These are phyloP conservation scores for Anisognathus igniventris DNA, from an alignment of 2,797 vertebrate genomes.

Conservation along the genomic window DNA sequence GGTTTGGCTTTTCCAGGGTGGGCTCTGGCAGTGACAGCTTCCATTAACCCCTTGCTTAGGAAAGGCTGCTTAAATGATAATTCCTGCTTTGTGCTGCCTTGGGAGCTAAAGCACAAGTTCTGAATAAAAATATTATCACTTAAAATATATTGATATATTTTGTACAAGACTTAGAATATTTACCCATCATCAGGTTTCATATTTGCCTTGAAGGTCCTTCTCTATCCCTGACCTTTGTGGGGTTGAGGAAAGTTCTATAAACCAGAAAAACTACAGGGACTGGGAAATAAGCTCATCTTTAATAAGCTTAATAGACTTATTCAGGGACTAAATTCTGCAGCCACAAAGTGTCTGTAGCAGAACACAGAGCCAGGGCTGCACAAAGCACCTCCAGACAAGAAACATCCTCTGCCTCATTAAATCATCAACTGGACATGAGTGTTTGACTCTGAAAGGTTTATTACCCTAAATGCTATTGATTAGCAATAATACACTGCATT, in stretches of 20 bases:
- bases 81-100: neutral
- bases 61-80: neutral
- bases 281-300: neutral
- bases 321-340: neutral
- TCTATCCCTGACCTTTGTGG: neutral
- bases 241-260: neutral
- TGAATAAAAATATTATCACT: neutral
- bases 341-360: neutral
- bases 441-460: neutral
- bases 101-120: slow-evolving; percentile 2
- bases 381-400: neutral
- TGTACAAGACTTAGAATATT: neutral
- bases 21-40: neutral
- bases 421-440: neutral
- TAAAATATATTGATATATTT: neutral
- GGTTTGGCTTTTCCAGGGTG: neutral
- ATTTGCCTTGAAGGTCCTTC: neutral
- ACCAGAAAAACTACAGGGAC: neutral
- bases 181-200: neutral
- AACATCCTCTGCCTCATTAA: neutral
- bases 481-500: neutral
- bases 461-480: neutral
- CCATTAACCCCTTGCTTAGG: neutral
- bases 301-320: neutral
- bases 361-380: rapidly evolving